These are phyloP conservation scores for Lordiphosa andalusiaca DNA, from an alignment of 2,888 invertebrate genomes.

Conservation along the genomic window DNA sequence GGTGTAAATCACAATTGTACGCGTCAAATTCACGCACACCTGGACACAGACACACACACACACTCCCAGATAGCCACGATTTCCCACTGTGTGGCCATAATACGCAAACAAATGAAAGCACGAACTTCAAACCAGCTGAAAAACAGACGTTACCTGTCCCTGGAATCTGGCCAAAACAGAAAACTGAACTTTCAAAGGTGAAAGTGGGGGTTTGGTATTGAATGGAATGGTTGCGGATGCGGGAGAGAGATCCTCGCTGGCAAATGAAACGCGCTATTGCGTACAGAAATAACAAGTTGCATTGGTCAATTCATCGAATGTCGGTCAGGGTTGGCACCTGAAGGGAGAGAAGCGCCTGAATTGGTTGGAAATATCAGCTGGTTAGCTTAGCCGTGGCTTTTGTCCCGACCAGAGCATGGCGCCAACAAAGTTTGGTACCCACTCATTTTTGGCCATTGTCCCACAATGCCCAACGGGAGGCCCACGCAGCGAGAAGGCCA, in stretches of 20 bases:
- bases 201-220: background rate
- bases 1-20: slow-evolving; percentile 67
- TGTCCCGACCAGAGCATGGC: slow-evolving; percentile 15
- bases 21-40: slow-evolving; percentile 53
- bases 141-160: slow-evolving; percentile 58
- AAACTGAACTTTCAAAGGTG: slow-evolving; percentile 40
- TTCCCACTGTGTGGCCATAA: slow-evolving; percentile 52
- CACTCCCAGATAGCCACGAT: slow-evolving; percentile 35
- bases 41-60: slow-evolving; percentile 24
- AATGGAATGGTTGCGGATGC: background rate
- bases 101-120: slow-evolving; percentile 55
- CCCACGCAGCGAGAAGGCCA: background rate
- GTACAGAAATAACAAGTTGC: slow-evolving; percentile 72
- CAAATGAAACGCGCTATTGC: slow-evolving; percentile 69
- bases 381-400: slow-evolving; percentile 35
- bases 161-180: slow-evolving; percentile 31
- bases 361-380: slow-evolving; percentile 10
- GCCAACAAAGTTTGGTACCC: slow-evolving; percentile 36
- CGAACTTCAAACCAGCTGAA: slow-evolving; percentile 37
- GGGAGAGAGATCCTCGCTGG: slow-evolving; percentile 18
- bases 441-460: slow-evolving; percentile 26
- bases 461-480: slow-evolving; percentile 2
- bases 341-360: slow-evolving; percentile 2
- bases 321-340: slow-evolving; percentile 61
- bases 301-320: slow-evolving; percentile 73